Evolutionary conservation across 2,888 invertebrate genomes (phyloP), one percentile per base, ranked within the genome.

Genomic region (Norana najaformis): DNA sequence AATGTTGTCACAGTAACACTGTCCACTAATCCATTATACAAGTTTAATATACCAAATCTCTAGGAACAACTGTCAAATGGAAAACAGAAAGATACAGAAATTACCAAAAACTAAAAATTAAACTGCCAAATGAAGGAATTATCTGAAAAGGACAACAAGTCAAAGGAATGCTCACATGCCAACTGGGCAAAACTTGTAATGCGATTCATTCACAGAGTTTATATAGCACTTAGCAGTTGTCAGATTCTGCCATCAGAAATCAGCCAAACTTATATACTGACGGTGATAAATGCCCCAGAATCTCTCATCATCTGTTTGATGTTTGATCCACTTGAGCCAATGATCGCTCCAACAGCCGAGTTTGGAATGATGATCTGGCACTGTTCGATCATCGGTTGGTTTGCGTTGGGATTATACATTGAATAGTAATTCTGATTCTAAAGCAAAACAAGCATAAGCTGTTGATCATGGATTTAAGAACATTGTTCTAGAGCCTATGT

Each of bases 311-410:
- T 98, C 95, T 98, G 98, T 93, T 98, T 97, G 94, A 99, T 99
- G 95, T 99, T 98, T 47, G 97, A 97, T 90, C 99, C 99, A 95
- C 98, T 99, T 89, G 98, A 98, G 92, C 99, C 99, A 94, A 99
- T 99, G 92, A 99, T 98, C 92, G 99, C 99, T 91, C 99, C 99
- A 89, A 99, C 99, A 90, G 98, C 98, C 94, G 97, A 97, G 95
- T 99, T 98, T 90, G 99, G 99, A 95, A 99, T 98, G 96, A 97
- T 89, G 89, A 93, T 91, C 85, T 92, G 92, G 89, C 91, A 91
- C 41, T 85, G 85, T 23, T 92, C 92, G 20, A 82, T 37, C 35
- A 38, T n/a, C 36, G 85, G 90, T 23, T 41, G 85, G 30, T 47
- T 35, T 34, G 82, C 47, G 47, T 39, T 37, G 20, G 89, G 35